A percentile compares a stretch with the other conserved stretches of the same genome.
Conservation (phyloP, 1,140 invertebrate species). For the Antheraea pernyi region DNA sequence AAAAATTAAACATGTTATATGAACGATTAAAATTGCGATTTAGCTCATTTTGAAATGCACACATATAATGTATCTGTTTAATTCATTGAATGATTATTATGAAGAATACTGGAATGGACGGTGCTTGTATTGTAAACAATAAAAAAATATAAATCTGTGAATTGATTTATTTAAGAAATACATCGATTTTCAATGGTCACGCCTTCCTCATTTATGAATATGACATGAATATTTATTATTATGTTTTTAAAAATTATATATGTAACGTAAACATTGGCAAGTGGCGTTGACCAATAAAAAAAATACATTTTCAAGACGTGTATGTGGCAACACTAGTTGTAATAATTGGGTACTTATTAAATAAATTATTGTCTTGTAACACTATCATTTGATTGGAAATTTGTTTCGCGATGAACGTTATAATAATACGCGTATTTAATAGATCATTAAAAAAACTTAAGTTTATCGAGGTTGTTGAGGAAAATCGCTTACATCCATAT, state of each 20-base stretch:
- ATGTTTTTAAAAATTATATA: too few species aligned
- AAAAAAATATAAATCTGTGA: neutral
- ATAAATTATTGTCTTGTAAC: neutral
- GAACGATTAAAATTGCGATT: too few species aligned
- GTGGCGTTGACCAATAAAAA: conserved; percentile 5
- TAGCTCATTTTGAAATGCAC: too few species aligned
- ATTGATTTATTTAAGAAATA: neutral
- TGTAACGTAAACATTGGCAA: neutral
- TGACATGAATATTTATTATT: too few species aligned
- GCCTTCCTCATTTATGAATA: neutral
- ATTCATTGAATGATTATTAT: too few species aligned
- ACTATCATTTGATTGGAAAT: neutral
- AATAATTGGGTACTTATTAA: neutral
- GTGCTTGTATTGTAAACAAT: neutral
- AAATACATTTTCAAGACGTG: neutral
- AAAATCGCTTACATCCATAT: too few species aligned
- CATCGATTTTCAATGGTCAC: neutral
- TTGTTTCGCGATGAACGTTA: too few species aligned
- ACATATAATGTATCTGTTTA: too few species aligned
- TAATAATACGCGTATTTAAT: too few species aligned
- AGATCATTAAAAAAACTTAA: too few species aligned
- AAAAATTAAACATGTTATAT: too few species aligned
- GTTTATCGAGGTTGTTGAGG: too few species aligned
- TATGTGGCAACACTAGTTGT: neutral
- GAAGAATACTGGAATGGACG: neutral